These are phyloP conservation scores for Xylota segnis DNA, from an alignment of 2,888 invertebrate species.

Conservation along the genomic window DNA sequence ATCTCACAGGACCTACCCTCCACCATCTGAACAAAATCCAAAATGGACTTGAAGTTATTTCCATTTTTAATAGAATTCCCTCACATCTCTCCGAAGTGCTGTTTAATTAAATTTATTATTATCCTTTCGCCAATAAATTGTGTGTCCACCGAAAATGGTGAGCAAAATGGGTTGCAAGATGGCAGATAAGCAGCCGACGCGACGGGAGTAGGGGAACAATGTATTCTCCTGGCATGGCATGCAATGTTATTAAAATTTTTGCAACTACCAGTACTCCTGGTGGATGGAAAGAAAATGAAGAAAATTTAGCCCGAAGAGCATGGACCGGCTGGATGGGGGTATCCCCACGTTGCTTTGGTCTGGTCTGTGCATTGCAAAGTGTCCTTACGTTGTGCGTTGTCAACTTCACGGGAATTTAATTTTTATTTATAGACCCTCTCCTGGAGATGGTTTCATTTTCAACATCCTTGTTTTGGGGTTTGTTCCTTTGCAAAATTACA, in stretches of 20 bases:
- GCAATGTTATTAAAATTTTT: constrained; percentile 55
- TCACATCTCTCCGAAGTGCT: constrained; percentile 33
- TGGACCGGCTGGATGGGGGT: constrained; percentile 16
- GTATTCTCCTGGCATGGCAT: neutral
- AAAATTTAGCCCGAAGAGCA: constrained; percentile 36
- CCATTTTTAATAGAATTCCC: constrained; percentile 40
- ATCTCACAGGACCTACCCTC: neutral
- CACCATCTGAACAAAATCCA: neutral
- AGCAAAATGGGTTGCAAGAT: constrained; percentile 10
- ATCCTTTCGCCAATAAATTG: constrained; percentile 66
- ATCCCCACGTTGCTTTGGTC: constrained; percentile 18
- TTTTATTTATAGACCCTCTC: constrained; percentile 62
- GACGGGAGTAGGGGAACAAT: neutral
- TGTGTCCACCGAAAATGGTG: constrained; percentile 33
- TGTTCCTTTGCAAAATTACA: constrained; percentile 4
- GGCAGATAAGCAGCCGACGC: neutral
- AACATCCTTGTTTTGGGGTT: constrained; percentile 21
- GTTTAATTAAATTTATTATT: constrained; percentile 70
- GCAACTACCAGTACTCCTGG: constrained; percentile 1
- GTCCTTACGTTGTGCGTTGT: constrained; percentile 60
- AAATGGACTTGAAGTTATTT: constrained; percentile 7
- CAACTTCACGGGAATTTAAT: constrained; percentile 70
- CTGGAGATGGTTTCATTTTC: constrained; percentile 8
- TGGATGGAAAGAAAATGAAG: constrained; percentile 18
- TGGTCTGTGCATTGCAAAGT: constrained; percentile 31